Percentiles rank a stretch among this genome's conserved stretches.
Conservation (phyloP, 2,888 invertebrate genomes). For the Crioceris asparagi region DNA sequence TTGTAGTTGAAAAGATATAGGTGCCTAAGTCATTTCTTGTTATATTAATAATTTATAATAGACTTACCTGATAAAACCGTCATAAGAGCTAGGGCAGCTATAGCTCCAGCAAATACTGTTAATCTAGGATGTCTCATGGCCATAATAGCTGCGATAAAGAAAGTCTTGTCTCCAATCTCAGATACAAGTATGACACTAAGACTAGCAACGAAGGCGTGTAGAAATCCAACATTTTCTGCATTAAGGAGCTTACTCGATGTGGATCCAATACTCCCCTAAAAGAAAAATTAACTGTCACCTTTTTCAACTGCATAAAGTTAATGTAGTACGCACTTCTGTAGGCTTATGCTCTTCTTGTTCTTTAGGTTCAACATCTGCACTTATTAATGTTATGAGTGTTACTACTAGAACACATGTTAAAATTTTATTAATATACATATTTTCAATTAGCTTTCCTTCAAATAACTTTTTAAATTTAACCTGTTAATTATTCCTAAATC, state of each 20-base stretch:
- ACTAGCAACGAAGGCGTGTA: constrained; percentile 90
- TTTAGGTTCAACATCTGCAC: constrained; percentile 17
- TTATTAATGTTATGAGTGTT: constrained; percentile 7
- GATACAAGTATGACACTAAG: constrained; percentile 95
- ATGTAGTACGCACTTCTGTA: constrained; percentile 11
- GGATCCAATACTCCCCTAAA: constrained; percentile 8
- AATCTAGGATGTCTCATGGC: constrained; percentile 94
- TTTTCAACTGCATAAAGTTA: not conserved
- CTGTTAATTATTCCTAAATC: no score
- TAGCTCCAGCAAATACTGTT: constrained; percentile 88
- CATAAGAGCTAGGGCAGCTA: constrained; percentile 86
- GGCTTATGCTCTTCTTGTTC: constrained; percentile 17
- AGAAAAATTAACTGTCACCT: not conserved
- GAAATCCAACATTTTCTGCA: constrained; percentile 57
- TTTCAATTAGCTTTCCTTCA: no score
- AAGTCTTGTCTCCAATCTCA: constrained; percentile 97
- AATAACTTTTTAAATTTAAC: no score
- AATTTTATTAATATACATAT: no score
- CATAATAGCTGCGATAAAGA: constrained; percentile 99
- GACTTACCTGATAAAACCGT: constrained; percentile 72
- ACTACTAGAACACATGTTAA: constrained; percentile 8
- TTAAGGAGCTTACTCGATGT: constrained; percentile 9
- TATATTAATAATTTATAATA: no score
- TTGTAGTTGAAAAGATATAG: no score
- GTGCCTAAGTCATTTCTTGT: no score